Evolutionary conservation across 1,140 invertebrate species (phyloP).

Genomic region (Asbolus verrucosus): DNA sequence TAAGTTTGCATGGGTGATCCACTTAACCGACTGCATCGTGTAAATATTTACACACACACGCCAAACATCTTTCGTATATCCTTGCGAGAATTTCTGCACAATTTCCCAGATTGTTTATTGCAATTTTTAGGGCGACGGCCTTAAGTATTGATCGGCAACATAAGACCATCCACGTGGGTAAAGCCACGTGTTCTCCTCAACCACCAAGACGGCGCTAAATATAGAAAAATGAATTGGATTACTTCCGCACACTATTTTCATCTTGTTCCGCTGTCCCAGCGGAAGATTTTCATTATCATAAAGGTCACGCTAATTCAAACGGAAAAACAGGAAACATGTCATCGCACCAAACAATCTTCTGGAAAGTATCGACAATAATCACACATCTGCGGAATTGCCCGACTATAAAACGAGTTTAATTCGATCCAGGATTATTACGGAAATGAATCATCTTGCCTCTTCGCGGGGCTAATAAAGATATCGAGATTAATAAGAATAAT

Average conservation of each 20-base stretch:
- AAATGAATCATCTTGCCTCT: constrained; percentile 1
- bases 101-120: constrained; percentile 28
- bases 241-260: constrained; percentile 24
- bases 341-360: too few species aligned
- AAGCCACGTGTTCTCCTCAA: constrained; percentile 22
- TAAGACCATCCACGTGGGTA: constrained; percentile 39
- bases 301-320: constrained; percentile 24
- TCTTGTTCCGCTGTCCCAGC: constrained; percentile 18
- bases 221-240: constrained; percentile 26
- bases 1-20: too few species aligned
- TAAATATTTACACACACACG: too few species aligned
- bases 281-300: constrained; percentile 36
- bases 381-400: not conserved
- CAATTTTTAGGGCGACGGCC: constrained; percentile 26
- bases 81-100: too few species aligned
- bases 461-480: constrained; percentile 3
- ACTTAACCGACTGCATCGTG: too few species aligned
- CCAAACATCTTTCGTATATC: too few species aligned
- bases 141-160: constrained; percentile 38
- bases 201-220: constrained; percentile 15
- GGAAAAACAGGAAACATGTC: too few species aligned
- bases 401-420: constrained; percentile 22
- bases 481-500: not conserved
- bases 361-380: constrained; percentile 15
- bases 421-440: constrained; percentile 19